Percentiles rank a stretch among this genome's conserved stretches.
Evolutionary conservation across 2,113 vertebrate species (phyloP).

Genomic region (human): DNA sequence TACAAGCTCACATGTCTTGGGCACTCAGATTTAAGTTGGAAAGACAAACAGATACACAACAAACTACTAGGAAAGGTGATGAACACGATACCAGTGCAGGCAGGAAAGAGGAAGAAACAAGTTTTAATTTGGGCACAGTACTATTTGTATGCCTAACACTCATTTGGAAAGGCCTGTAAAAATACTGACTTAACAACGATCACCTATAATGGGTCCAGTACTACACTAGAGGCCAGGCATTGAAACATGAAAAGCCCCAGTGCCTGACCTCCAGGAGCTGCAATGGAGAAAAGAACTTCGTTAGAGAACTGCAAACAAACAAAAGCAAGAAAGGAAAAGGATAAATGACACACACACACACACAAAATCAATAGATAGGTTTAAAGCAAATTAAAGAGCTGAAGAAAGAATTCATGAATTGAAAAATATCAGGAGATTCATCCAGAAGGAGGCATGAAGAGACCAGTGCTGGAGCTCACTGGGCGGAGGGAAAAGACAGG

Average conservation of each 20-base stretch:
- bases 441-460: neutral
- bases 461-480: accelerated
- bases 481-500: neutral
- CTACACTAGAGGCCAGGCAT: neutral
- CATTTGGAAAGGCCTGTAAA: neutral
- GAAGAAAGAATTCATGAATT: neutral
- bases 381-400: neutral
- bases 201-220: accelerated
- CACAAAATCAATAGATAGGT: accelerated
- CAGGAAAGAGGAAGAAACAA: neutral
- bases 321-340: neutral
- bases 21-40: accelerated
- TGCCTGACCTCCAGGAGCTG: neutral
- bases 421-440: neutral
- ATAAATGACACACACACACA: neutral
- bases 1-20: accelerated
- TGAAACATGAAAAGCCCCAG: neutral
- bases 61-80: neutral
- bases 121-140: no score
- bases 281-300: neutral
- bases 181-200: no score
- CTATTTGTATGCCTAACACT: neutral
- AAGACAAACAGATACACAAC: accelerated
- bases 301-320: neutral
- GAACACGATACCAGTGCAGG: neutral